phyloP scores from a whole-genome alignment of 2,888 invertebrate genomes.

The Drosophila eohydei region DNA sequence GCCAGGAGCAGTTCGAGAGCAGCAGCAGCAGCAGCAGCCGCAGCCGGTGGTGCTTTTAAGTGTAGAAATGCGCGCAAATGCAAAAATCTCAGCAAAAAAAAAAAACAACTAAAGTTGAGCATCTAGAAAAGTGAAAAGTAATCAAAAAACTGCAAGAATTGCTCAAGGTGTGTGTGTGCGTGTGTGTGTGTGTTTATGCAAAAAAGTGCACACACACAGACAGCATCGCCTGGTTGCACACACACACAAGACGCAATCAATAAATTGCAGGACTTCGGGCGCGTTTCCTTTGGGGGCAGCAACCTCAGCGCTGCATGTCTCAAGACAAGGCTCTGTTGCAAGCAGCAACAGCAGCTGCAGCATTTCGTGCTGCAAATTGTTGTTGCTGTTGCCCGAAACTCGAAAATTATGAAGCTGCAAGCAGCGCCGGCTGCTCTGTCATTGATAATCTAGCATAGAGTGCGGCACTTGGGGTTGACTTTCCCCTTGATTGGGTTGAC shows the following conservation, averaged over 20 bases:
- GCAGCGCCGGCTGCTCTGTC: slow-evolving; percentile 73
- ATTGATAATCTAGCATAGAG: slow-evolving; percentile 69
- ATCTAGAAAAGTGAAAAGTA: slow-evolving; percentile 58
- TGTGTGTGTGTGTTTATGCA: slow-evolving; percentile 56
- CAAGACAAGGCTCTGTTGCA: slow-evolving; percentile 39
- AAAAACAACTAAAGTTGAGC: slow-evolving; percentile 43
- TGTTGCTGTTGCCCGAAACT: slow-evolving; percentile 36
- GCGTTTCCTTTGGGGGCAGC: slow-evolving; percentile 59
- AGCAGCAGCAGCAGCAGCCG: slow-evolving; percentile 32
- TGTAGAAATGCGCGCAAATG: slow-evolving; percentile 79
- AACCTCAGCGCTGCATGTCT: slow-evolving; percentile 47
- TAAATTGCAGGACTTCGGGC: slow-evolving; percentile 53
- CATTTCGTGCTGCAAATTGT: slow-evolving; percentile 58
- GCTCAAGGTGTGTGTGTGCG: slow-evolving; percentile 22
- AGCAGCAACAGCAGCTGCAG: slow-evolving; percentile 47
- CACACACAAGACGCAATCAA: slow-evolving; percentile 34
- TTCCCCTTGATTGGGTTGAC: slow-evolving; percentile 38
- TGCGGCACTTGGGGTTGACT: slow-evolving; percentile 39
- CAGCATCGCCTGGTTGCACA: slow-evolving; percentile 18
- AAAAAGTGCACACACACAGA: slow-evolving; percentile 50
- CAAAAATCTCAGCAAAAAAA: slow-evolving; percentile 59
- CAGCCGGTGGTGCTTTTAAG: slow-evolving; percentile 74
- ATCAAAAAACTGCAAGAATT: slow-evolving; percentile 73
- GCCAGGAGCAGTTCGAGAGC: slow-evolving; percentile 26
- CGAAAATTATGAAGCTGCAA: slow-evolving; percentile 74